Conservation (phyloP, 64 coral and sea anemone genomes). For the Montipora cactus region DNA sequence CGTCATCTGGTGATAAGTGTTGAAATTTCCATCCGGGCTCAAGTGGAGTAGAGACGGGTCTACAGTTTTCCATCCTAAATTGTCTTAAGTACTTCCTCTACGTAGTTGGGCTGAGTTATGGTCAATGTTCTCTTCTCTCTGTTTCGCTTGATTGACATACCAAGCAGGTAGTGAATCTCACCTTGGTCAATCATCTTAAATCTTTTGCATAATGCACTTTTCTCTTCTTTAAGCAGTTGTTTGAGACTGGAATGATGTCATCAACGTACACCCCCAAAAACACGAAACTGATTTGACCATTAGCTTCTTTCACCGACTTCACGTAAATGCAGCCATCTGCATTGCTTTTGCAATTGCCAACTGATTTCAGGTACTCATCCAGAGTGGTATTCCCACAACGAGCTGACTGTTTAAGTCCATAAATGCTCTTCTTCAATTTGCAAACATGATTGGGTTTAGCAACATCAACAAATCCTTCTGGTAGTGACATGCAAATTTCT, state of each 20-base stretch:
- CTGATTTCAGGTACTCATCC: constrained; percentile 1
- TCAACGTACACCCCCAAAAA: constrained; percentile 70
- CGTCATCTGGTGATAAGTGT: not conserved
- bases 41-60: constrained; percentile 40
- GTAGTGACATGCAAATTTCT: constrained; percentile 8
- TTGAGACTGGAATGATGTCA: constrained; percentile 75
- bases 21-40: not conserved
- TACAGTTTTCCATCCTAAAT: constrained; percentile 51
- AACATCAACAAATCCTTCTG: constrained; percentile 74
- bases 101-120: constrained; percentile 28
- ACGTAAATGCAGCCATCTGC: constrained; percentile 73
- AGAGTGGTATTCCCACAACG: constrained; percentile 62
- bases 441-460: constrained; percentile 68
- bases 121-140: constrained; percentile 32
- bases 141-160: constrained; percentile 41
- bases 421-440: constrained; percentile 72
- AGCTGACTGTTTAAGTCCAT: constrained; percentile 74
- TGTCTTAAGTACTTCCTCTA: constrained; percentile 10
- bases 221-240: constrained; percentile 64
- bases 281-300: constrained; percentile 64
- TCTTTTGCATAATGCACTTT: constrained; percentile 27
- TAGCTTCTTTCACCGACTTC: constrained; percentile 51
- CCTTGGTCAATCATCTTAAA: constrained; percentile 13
- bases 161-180: constrained; percentile 3
- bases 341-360: constrained; percentile 53